Percentiles rank a stretch among this genome's conserved stretches.
phyloP scores from a whole-genome alignment of 2,797 vertebrate genomes.

The Sorex maritimensis region DNA sequence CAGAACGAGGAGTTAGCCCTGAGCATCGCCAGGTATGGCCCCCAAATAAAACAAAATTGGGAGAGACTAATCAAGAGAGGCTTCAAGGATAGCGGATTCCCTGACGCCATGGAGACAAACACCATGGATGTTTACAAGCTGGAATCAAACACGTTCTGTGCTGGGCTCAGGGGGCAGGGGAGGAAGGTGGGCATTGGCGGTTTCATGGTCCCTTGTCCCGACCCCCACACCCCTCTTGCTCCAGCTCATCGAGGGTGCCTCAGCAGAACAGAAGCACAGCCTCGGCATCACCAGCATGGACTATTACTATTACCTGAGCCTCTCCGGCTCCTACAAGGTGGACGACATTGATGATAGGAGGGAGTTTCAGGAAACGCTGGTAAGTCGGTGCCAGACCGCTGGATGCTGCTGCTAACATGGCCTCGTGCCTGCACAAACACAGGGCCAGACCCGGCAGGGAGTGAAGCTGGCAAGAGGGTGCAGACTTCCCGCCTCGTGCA shows the following conservation, averaged over 20 bases:
- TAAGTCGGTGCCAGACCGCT: constrained; percentile 81
- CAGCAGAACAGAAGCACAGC: constrained; percentile 94
- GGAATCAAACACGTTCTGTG: accelerated
- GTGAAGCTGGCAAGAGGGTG: not conserved
- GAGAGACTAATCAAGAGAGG: not conserved
- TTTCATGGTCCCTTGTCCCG: not conserved
- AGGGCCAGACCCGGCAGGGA: no score
- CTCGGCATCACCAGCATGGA: constrained; percentile 98
- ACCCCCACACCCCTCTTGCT: constrained; percentile 41
- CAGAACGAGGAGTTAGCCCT: not conserved
- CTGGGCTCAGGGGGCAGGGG: not conserved
- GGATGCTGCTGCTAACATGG: no score
- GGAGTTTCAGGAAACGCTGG: constrained; percentile 98
- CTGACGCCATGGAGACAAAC: not conserved
- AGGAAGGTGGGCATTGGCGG: not conserved
- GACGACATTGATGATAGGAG: constrained; percentile 98
- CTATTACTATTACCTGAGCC: constrained; percentile 98
- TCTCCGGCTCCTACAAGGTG: constrained; percentile 98
- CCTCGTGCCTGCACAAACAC: not conserved
- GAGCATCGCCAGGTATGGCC: not conserved
- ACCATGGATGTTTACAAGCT: constrained; percentile 57
- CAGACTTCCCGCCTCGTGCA: not conserved
- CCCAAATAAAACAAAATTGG: not conserved
- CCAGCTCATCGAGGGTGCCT: constrained; percentile 97
- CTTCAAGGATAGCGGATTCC: not conserved